Percentiles rank a stretch among this genome's conserved stretches.
These are phyloP conservation scores for Heliconius hortense DNA, from an alignment of 2,888 invertebrate species.

Conservation along the genomic window DNA sequence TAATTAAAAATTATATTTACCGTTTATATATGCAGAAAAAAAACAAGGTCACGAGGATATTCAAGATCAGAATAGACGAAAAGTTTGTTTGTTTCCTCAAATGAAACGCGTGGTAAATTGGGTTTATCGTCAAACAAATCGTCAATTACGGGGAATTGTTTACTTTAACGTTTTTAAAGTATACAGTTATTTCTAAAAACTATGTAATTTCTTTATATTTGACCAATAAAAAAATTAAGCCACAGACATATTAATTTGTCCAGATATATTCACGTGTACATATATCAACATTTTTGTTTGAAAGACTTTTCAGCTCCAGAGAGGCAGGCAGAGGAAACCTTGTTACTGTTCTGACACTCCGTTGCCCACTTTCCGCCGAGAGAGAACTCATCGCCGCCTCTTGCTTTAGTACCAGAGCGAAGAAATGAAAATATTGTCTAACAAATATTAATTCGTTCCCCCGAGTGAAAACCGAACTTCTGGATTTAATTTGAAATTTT, in stretches of 20 bases:
- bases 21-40: neutral
- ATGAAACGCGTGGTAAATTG: constrained; percentile 15
- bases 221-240: neutral
- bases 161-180: constrained; percentile 6
- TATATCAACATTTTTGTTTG: neutral
- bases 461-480: neutral
- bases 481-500: neutral
- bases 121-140: constrained; percentile 21
- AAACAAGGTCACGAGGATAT: constrained; percentile 15
- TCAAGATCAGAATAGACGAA: constrained; percentile 21
- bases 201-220: neutral
- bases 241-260: neutral
- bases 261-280: neutral
- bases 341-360: too few relatives aligned
- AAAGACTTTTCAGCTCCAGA: too few relatives aligned
- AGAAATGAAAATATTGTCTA: too few relatives aligned
- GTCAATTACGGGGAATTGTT: constrained; percentile 24
- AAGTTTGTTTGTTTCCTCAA: constrained; percentile 18
- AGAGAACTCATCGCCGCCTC: too few relatives aligned
- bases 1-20: neutral
- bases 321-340: too few relatives aligned
- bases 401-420: too few relatives aligned
- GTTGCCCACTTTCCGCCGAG: too few relatives aligned
- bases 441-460: too few relatives aligned
- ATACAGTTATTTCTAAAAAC: neutral